These are phyloP conservation scores for Tragopan temminckii DNA, from an alignment of 2,797 vertebrate genomes.

Conservation along the genomic window DNA sequence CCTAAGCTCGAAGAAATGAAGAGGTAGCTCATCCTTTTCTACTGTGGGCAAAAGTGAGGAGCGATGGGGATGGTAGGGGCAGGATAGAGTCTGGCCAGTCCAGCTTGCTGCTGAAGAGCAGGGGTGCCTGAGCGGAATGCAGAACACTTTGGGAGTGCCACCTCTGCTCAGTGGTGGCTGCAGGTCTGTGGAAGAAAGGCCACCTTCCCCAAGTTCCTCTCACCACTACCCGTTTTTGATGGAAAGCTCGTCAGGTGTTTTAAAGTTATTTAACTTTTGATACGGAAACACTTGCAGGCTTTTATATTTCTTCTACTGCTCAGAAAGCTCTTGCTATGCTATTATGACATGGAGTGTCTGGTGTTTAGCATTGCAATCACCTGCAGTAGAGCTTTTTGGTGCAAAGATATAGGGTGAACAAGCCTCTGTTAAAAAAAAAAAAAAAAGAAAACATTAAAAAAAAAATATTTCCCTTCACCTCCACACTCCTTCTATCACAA, in stretches of 20 bases:
- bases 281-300: too few relatives aligned
- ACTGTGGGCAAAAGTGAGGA: background rate
- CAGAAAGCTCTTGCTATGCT: background rate
- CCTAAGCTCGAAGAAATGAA: background rate
- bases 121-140: background rate
- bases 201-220: background rate
- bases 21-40: background rate
- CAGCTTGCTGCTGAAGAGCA: background rate
- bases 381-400: background rate
- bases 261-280: background rate
- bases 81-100: background rate
- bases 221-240: background rate
- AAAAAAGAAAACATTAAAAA: rapidly evolving
- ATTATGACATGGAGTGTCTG: background rate
- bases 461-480: background rate
- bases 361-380: background rate
- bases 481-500: background rate
- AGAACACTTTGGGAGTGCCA: too few relatives aligned
- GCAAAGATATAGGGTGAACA: background rate
- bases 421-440: background rate
- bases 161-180: background rate
- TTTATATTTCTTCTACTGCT: background rate
- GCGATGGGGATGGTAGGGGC: background rate
- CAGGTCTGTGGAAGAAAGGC: background rate
- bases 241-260: background rate